phyloP scores from a whole-genome alignment of 2,888 invertebrate genomes.

The Eupithecia exiguata region DNA sequence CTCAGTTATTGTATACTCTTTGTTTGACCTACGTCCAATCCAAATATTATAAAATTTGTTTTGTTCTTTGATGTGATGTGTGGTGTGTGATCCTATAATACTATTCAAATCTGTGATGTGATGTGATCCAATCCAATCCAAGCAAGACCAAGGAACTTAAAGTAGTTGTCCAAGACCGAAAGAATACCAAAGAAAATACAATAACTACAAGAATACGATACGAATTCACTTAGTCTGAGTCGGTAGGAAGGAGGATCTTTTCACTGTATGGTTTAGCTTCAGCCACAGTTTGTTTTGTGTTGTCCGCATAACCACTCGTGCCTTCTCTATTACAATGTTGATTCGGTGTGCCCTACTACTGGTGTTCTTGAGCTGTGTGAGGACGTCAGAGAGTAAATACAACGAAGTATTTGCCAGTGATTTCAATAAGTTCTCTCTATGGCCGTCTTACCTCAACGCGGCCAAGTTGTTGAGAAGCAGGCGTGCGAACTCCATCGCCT shows the following conservation, averaged over 20 bases:
- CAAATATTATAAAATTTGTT: no score
- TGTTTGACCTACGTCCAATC: no score
- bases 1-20: no score
- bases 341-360: conserved; percentile 59
- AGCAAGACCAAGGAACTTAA: no score
- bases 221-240: no score
- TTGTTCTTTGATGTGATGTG: no score
- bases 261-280: neutral
- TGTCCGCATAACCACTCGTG: neutral
- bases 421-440: conserved; percentile 58
- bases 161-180: no score
- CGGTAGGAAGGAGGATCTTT: neutral
- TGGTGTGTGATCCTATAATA: no score
- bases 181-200: no score
- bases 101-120: no score
- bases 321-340: conserved; percentile 49
- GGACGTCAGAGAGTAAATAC: conserved; percentile 51
- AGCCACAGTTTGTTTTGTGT: conserved; percentile 1
- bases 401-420: conserved; percentile 43
- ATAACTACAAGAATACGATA: no score
- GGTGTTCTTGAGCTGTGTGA: conserved; percentile 59
- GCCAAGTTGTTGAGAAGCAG: conserved; percentile 54
- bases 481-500: conserved; percentile 48
- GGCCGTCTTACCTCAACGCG: conserved; percentile 69
- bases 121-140: no score